Evolutionary conservation across 2,797 vertebrate genomes (phyloP).

Genomic region (Sitta carolinensis): DNA sequence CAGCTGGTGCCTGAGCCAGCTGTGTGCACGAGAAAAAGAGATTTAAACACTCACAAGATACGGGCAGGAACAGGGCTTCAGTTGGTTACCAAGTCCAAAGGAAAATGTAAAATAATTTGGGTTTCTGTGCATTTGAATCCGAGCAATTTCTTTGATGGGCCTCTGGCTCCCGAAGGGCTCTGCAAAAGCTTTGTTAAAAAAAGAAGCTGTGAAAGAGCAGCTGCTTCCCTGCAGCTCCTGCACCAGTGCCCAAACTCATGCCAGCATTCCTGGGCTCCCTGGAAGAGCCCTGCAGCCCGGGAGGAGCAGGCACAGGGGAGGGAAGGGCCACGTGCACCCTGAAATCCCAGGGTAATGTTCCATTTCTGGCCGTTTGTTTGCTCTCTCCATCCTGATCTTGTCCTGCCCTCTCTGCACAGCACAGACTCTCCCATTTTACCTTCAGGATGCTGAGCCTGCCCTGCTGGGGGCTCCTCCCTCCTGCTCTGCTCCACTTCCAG

Average conservation of each 20-base stretch:
- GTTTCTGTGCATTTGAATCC: neutral
- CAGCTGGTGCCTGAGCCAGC: neutral
- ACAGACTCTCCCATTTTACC: neutral
- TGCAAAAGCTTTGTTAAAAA: neutral
- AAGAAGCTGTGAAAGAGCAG: neutral
- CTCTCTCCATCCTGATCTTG: neutral
- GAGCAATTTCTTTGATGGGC: neutral
- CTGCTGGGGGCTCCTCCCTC: neutral
- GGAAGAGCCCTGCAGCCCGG: neutral
- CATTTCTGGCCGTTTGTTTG: neutral
- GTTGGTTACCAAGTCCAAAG: neutral
- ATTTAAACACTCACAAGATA: neutral
- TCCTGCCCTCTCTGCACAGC: neutral
- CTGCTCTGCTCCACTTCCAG: neutral
- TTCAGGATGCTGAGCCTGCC: neutral
- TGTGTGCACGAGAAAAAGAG: neutral
- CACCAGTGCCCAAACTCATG: neutral
- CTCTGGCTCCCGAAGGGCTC: neutral
- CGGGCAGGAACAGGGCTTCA: fast-evolving
- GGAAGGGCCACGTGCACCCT: neutral
- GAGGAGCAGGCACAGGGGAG: neutral
- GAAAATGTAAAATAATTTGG: neutral
- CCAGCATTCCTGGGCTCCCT: neutral
- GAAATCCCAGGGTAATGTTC: fast-evolving
- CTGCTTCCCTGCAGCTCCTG: conserved; percentile 4